phyloP scores from a whole-genome alignment of 1,140 invertebrate genomes.

The Anastatus disparis region DNA sequence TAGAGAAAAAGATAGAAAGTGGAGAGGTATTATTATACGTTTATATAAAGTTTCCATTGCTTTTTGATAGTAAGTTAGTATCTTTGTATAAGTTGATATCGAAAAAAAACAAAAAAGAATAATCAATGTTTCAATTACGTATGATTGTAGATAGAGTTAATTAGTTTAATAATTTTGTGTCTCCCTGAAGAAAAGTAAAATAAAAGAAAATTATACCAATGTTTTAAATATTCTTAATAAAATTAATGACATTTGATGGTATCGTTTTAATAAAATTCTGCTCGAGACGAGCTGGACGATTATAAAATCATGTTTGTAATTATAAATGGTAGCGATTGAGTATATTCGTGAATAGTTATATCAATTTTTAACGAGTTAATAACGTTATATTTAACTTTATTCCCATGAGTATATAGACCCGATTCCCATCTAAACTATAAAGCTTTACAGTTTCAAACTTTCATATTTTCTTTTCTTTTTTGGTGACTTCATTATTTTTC shows the following conservation, averaged over 20 bases:
- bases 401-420: too few species aligned
- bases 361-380: slow-evolving; percentile 6
- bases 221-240: too few species aligned
- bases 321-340: slow-evolving; percentile 26
- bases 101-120: neutral
- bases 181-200: too few species aligned
- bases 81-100: neutral
- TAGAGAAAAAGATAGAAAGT: neutral
- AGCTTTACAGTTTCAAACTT: too few species aligned
- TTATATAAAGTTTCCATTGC: too few species aligned
- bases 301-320: slow-evolving; percentile 38
- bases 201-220: too few species aligned
- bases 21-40: slow-evolving; percentile 3
- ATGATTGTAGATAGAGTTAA: slow-evolving; percentile 19
- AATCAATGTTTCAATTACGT: neutral
- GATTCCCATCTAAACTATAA: too few species aligned
- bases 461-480: too few species aligned
- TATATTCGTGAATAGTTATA: slow-evolving; percentile 26
- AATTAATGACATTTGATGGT: too few species aligned
- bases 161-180: too few species aligned
- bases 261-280: slow-evolving; percentile 31
- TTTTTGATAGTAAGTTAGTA: slow-evolving; percentile 14
- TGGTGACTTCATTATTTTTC: too few species aligned
- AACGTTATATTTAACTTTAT: neutral
- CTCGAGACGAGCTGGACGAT: neutral